Base-by-base conservation (phyloP, 1,140 invertebrate genomes). In the Tyrophagus putrescentiae region DNA sequence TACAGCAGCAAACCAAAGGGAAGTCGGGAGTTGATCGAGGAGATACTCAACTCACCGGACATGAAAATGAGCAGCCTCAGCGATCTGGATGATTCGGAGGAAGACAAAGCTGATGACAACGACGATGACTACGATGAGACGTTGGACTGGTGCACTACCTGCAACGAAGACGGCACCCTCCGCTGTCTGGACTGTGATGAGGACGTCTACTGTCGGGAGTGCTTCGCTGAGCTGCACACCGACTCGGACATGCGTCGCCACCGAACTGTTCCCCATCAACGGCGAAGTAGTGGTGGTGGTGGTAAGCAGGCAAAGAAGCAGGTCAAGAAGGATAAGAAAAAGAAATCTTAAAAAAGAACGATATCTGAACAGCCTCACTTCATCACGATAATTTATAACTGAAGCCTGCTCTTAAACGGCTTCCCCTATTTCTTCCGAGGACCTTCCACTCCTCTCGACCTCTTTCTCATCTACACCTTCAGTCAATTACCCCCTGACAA, bases 71-170 rank as follows among this genome's bases (percentile, higher is more conserved):
- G 39, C 52, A 36, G 25, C n/a, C n/a, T n/a, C n/a, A n/a, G n/a
- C n/a, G n/a, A n/a, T n/a, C n/a, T n/a, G n/a, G n/a, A 3, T 54
- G 13, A 21, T 39, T 39, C 36, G 36, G 21, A 21, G 13, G 36
- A 39, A 39, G 36, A 39, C 13, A 39, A 21, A 31, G 13, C n/a
- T 33, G 27, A 54, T 11, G 53, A 57, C 34, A 34, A 69, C 62
- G 76, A 81, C 65, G 82, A 84, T 68, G 71, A n/a, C n/a, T n/a
- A n/a, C n/a, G n/a, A n/a, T n/a, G n/a, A n/a, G n/a, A n/a, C n/a
- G n/a, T n/a, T 84, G 4, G 82, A 82, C 39, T 85, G 82, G 76
- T 86, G 84, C 72, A 78, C 78, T 65, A 79, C 85, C 42, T 86
- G 84, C 67, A 83, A 84, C 70, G 79, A 83, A 68, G 82, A 85